Percentiles rank a stretch among this genome's conserved stretches.
phyloP scores from a whole-genome alignment of 2,113 vertebrate species.

The Physeter macrocephalus region DNA sequence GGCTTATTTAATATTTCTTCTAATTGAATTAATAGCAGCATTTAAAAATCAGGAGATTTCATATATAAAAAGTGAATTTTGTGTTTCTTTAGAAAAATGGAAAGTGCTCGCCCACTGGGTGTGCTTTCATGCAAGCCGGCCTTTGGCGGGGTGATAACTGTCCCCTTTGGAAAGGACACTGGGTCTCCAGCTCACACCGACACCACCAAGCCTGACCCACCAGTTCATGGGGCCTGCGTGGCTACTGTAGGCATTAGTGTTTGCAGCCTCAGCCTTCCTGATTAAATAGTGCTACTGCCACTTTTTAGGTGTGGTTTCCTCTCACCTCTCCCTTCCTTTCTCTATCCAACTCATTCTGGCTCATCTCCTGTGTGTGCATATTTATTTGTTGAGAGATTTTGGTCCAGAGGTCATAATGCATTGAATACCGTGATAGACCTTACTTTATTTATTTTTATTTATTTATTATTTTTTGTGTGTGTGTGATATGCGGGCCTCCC shows the following conservation, averaged over 20 bases:
- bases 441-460: too few relatives aligned
- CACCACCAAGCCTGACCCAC: not conserved
- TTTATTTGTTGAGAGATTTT: not conserved
- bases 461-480: too few relatives aligned
- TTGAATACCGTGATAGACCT: not conserved
- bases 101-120: not conserved
- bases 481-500: too few relatives aligned
- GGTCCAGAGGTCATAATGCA: not conserved
- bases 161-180: not conserved
- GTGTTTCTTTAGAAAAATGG: not conserved
- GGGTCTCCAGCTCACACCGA: not conserved
- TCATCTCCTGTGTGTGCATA: not conserved
- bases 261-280: not conserved
- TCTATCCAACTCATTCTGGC: not conserved
- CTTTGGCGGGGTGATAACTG: not conserved
- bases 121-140: not conserved
- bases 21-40: not conserved
- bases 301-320: not conserved
- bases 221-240: accelerated
- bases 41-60: not conserved
- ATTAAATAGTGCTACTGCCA: accelerated
- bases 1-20: not conserved
- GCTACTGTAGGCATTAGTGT: accelerated
- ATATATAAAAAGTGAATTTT: not conserved
- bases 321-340: not conserved